Evolutionary conservation across 2,888 invertebrate genomes (phyloP).

Genomic region (Spodoptera picta): DNA sequence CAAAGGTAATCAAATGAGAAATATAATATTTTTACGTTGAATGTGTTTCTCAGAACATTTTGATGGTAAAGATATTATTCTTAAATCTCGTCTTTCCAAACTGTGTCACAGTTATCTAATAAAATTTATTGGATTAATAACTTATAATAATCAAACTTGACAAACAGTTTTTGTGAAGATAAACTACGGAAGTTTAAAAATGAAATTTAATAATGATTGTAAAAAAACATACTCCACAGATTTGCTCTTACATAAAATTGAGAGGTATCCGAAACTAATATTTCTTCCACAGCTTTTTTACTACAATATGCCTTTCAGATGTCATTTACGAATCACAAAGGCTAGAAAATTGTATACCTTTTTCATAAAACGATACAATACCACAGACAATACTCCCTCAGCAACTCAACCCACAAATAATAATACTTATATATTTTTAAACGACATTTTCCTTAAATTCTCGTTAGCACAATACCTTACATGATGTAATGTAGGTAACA

Average conservation of each 20-base stretch:
- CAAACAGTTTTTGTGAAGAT: too few species aligned
- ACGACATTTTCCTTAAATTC: conserved; percentile 16
- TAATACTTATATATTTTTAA: conserved; percentile 7
- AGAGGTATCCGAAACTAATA: neutral
- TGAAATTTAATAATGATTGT: too few species aligned
- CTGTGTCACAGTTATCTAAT: too few species aligned
- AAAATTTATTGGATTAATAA: too few species aligned
- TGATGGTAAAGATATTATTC: too few species aligned
- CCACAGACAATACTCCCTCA: conserved; percentile 5
- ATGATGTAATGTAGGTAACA: conserved; percentile 18
- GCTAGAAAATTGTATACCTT: conserved; percentile 15
- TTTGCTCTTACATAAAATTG: neutral
- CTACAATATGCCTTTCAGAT: conserved; percentile 10
- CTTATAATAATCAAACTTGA: too few species aligned
- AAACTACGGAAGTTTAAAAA: too few species aligned
- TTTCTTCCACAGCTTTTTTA: conserved; percentile 8
- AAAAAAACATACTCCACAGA: too few species aligned
- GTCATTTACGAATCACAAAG: conserved; percentile 14
- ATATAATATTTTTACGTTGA: too few species aligned
- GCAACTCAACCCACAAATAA: conserved; percentile 1
- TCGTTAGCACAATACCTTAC: conserved; percentile 19
- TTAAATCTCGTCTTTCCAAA: too few species aligned
- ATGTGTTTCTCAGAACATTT: too few species aligned
- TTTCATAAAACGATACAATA: conserved; percentile 21
- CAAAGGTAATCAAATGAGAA: too few species aligned